phyloP scores from a whole-genome alignment of 2,888 invertebrate species.

The Lasius fuliginosus region DNA sequence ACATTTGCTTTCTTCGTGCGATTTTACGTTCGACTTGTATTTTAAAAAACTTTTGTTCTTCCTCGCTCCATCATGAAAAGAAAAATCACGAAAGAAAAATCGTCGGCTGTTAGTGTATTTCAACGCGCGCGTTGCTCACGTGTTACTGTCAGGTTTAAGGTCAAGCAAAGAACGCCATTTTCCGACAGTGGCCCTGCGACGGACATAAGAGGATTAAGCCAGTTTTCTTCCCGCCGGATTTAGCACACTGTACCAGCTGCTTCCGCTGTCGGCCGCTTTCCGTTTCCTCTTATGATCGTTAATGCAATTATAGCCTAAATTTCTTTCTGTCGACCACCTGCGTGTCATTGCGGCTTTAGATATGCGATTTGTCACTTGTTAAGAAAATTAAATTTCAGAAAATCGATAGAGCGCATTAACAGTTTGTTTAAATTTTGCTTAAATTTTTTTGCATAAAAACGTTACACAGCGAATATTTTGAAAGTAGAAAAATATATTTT shows the following conservation, averaged over 20 bases:
- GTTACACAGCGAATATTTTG: neutral
- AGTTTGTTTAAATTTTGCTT: neutral
- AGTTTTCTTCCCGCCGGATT: constrained; percentile 70
- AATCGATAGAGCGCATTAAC: neutral
- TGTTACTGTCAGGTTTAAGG: constrained; percentile 73
- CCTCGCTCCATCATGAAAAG: neutral
- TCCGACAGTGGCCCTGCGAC: constrained; percentile 58
- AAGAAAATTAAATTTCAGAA: neutral
- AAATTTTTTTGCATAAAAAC: neutral
- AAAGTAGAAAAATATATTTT: constrained; percentile 8
- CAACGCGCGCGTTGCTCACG: constrained; percentile 21
- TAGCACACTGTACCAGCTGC: constrained; percentile 61
- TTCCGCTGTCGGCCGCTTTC: constrained; percentile 61
- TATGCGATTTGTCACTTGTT: neutral
- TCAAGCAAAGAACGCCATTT: constrained; percentile 68
- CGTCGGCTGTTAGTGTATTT: neutral
- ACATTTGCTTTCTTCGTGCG: neutral
- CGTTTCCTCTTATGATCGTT: constrained; percentile 41
- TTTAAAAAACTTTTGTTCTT: constrained; percentile 10
- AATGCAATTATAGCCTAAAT: constrained; percentile 54
- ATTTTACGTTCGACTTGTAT: neutral
- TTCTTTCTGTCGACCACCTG: constrained; percentile 40
- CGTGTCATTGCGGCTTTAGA: neutral
- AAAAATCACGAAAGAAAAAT: constrained; percentile 11
- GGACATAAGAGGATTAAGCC: constrained; percentile 74